phyloP scores from a whole-genome alignment of 2,797 vertebrate species.

The Channa striata region DNA sequence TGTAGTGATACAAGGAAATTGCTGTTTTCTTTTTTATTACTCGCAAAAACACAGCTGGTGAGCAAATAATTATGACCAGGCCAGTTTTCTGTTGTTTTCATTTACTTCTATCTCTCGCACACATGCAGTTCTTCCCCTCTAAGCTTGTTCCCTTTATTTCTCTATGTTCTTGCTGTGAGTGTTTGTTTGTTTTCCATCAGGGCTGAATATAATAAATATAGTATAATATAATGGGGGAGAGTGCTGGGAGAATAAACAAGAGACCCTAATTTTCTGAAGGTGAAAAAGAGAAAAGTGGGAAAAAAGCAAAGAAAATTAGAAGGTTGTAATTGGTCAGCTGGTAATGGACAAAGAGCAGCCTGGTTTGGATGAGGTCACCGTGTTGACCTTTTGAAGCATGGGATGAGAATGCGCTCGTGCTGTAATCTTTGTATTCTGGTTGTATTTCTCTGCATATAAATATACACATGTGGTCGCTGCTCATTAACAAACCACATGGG shows the following conservation, averaged over 20 bases:
- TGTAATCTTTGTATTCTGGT: not conserved
- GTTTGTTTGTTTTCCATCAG: slow-evolving; percentile 63
- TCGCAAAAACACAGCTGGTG: slow-evolving; percentile 37
- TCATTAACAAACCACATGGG: no score
- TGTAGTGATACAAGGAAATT: not conserved
- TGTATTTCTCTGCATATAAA: no score
- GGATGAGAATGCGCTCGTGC: not conserved
- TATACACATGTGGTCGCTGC: no score
- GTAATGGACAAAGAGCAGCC: not conserved
- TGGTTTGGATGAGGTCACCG: slow-evolving; percentile 7
- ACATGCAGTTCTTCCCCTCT: slow-evolving; percentile 20
- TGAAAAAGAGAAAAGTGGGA: slow-evolving; percentile 8
- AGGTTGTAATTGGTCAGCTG: slow-evolving; percentile 10
- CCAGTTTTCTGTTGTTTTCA: slow-evolving; percentile 10
- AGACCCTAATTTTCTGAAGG: not conserved
- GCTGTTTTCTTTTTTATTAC: slow-evolving; percentile 4
- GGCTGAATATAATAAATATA: not conserved
- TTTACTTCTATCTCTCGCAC: slow-evolving; percentile 22
- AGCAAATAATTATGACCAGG: slow-evolving; percentile 43
- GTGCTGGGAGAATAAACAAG: not conserved
- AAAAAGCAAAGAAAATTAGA: slow-evolving; percentile 5
- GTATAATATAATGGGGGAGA: no score
- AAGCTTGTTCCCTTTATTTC: slow-evolving; percentile 12
- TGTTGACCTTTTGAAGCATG: not conserved
- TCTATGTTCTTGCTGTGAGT: slow-evolving; percentile 21